Conservation (phyloP, 2,113 vertebrate species). For the Peromyscus maniculatus region DNA sequence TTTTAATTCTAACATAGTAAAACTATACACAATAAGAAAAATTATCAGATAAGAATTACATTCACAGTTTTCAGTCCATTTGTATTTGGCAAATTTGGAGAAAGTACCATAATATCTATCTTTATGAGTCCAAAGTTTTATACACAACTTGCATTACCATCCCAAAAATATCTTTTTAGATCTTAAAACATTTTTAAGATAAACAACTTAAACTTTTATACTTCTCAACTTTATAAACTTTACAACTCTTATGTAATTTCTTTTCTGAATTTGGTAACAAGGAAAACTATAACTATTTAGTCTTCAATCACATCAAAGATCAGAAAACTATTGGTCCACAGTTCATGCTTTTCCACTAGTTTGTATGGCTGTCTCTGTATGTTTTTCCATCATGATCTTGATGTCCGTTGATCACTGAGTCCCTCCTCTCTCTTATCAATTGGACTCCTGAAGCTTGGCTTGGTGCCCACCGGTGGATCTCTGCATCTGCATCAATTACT, state of each 20-base stretch:
- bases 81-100: background rate
- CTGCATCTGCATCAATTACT: too few relatives aligned
- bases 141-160: background rate
- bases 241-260: background rate
- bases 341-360: too few relatives aligned
- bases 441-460: too few relatives aligned
- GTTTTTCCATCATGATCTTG: too few relatives aligned
- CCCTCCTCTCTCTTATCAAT: too few relatives aligned
- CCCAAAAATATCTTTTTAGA: background rate
- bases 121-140: background rate
- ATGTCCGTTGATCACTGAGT: too few relatives aligned
- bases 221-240: background rate
- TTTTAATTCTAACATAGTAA: background rate
- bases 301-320: too few relatives aligned
- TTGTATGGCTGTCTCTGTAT: too few relatives aligned
- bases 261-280: background rate
- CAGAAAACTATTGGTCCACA: too few relatives aligned
- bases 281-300: background rate
- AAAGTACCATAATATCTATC: background rate
- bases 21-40: background rate
- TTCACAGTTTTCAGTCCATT: background rate
- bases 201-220: background rate
- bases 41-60: background rate
- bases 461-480: too few relatives aligned
- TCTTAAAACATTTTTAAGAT: background rate